Conservation (phyloP, 2,113 vertebrate species). For the Rafetus swinhoei region DNA sequence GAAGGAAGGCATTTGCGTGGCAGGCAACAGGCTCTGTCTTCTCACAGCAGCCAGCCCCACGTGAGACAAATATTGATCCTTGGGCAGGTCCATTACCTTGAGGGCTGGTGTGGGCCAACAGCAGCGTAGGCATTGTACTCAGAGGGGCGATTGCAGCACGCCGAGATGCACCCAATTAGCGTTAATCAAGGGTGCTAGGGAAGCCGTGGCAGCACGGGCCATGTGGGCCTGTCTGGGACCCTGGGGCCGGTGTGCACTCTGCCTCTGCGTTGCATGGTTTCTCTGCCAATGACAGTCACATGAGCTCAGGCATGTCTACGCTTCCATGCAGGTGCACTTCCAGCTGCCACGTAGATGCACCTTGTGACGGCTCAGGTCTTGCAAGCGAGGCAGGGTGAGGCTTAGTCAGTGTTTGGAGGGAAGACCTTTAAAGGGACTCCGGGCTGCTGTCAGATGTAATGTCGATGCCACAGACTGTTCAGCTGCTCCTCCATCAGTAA, state of each 20-base stretch:
- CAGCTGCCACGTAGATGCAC: background rate
- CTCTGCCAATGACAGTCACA: background rate
- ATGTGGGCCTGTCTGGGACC: background rate
- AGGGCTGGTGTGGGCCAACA: background rate
- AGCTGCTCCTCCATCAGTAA: background rate
- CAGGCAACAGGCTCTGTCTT: background rate
- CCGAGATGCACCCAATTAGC: background rate
- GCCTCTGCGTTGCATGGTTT: background rate
- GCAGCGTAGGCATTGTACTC: background rate
- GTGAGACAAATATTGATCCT: rapidly evolving
- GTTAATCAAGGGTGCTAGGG: background rate
- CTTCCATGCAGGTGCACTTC: background rate
- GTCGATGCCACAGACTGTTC: background rate
- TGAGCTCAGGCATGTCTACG: background rate
- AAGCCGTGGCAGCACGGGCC: background rate
- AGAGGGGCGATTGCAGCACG: background rate
- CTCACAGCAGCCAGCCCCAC: background rate
- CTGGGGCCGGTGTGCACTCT: too few relatives aligned
- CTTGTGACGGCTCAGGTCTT: background rate
- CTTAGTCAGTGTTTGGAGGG: too few relatives aligned
- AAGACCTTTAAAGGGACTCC: background rate
- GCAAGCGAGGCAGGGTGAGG: rapidly evolving
- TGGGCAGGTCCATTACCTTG: background rate
- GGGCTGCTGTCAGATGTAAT: background rate
- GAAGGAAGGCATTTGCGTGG: background rate